Conservation (phyloP, 2,797 vertebrate species). For the Iguana delicatissima region DNA sequence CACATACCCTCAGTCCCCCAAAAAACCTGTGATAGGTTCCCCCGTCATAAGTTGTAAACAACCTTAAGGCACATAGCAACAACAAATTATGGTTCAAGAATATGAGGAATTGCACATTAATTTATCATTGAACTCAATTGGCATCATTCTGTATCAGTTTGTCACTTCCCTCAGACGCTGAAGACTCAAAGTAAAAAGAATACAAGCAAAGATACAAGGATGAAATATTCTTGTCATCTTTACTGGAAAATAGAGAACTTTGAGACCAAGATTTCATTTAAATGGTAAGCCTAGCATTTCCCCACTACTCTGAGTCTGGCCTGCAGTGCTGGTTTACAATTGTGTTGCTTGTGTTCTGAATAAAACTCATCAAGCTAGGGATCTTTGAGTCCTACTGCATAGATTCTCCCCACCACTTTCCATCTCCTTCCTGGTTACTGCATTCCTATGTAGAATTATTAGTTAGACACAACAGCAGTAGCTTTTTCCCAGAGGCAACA, state of each 20-base stretch:
- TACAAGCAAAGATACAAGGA: background rate
- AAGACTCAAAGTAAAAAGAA: background rate
- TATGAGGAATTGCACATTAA: background rate
- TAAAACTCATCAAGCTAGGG: constrained; percentile 28
- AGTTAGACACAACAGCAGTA: constrained; percentile 19
- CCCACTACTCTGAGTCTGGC: constrained; percentile 18
- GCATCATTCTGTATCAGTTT: background rate
- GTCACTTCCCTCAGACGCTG: background rate
- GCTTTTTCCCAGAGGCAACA: constrained; percentile 32
- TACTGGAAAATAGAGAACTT: background rate
- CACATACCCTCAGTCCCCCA: too few species aligned
- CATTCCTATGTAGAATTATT: constrained; percentile 40
- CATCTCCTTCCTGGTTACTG: constrained; percentile 33
- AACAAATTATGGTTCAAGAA: too few species aligned
- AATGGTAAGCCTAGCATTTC: background rate
- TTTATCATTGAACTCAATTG: background rate
- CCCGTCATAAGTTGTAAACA: too few species aligned
- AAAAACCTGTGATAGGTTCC: too few species aligned
- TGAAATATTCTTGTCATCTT: too few species aligned
- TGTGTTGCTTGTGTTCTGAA: background rate
- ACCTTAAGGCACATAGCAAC: too few species aligned
- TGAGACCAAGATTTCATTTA: background rate
- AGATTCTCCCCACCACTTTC: background rate
- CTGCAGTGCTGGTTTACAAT: background rate
- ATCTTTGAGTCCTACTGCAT: constrained; percentile 33